Evolutionary conservation across 2,888 invertebrate genomes (phyloP), one percentile per base, ranked within the genome.

Genomic region (Eurois occulta): DNA sequence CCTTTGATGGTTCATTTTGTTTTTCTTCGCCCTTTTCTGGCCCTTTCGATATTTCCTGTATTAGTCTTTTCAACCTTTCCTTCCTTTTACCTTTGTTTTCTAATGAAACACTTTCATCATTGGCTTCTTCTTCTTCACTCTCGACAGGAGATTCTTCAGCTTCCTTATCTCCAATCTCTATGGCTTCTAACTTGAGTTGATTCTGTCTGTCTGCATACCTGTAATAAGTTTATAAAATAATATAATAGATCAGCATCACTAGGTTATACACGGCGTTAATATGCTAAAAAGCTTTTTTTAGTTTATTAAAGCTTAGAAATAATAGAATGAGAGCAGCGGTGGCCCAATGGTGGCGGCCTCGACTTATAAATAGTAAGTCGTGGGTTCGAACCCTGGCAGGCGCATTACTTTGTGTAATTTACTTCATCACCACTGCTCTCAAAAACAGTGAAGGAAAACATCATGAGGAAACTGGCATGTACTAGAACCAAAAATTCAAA

Each of bases 161-260:
- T 86, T 96, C 96, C 80, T 95, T 96, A 75, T 96, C 96, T 11
- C 94, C 95, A 67, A 96, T 95, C 90, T 96, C 96, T 77, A 88
- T 94, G 72, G 92, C 94, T 90, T 95, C 95, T 77, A 96, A 89
- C 76, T 95, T 94, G 52, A 96, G 87, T 88, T 91, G 94, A 77
- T 93, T 95, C 87, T 96, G 96, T 85, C 93, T 93, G 72, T 96
- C 96, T 66, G 94, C 96, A 91, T 89, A 96, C 83, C 96, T 96
- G 90, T 79, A 94, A 93, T 83, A 60, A 80, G 41, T 48, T n/a
- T 67, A 67, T 55, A 16, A 55, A 28, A 55, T 55, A 55, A n/a
- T 55, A 28, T 66, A 67, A 62, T 67, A 62, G 18, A 32, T 76
- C 21, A 62, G 35, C 24, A 41, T 62, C 28, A 58, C 24, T 38